Conservation (phyloP, 92 coral and sea anemone genomes). For the Porites divaricata region DNA sequence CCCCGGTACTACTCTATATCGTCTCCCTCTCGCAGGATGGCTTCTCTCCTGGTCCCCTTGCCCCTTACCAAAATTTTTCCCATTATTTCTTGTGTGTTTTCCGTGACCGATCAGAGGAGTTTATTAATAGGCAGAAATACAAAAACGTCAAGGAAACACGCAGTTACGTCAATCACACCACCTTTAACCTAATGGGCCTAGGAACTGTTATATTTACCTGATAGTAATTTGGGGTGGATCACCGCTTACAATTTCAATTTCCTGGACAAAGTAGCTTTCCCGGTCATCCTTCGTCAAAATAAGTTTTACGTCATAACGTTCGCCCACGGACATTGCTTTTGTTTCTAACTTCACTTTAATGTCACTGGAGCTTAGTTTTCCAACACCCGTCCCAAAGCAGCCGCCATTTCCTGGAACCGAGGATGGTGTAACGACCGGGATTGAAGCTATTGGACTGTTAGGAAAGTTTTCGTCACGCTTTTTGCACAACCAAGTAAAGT, state of each 20-base stretch:
- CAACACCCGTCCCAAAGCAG: slow-evolving; percentile 85
- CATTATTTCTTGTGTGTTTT: too few species aligned
- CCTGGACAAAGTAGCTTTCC: slow-evolving; percentile 48
- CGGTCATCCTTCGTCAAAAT: slow-evolving; percentile 58
- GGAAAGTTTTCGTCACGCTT: slow-evolving; percentile 63
- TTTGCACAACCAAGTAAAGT: slow-evolving; percentile 82
- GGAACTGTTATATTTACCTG: slow-evolving; percentile 23
- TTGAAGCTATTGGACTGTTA: not conserved
- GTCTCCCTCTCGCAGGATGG: too few species aligned
- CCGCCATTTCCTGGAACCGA: slow-evolving; percentile 65
- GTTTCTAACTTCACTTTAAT: slow-evolving; percentile 50
- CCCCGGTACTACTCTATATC: too few species aligned
- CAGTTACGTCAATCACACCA: not conserved
- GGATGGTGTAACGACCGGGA: slow-evolving; percentile 47
- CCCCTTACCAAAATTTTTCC: too few species aligned
- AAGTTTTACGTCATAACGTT: slow-evolving; percentile 56
- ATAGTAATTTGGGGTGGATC: slow-evolving; percentile 74
- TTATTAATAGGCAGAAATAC: too few species aligned
- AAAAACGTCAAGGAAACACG: not conserved
- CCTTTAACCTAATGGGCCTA: not conserved
- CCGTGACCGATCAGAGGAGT: too few species aligned
- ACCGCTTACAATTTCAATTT: slow-evolving; percentile 71
- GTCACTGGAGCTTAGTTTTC: slow-evolving; percentile 45
- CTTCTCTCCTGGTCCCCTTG: too few species aligned
- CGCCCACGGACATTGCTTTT: slow-evolving; percentile 52